Evolutionary conservation across 2,888 invertebrate genomes (phyloP), one percentile per base, ranked within the genome.

Genomic region (Lasioglossum zephyrum): DNA sequence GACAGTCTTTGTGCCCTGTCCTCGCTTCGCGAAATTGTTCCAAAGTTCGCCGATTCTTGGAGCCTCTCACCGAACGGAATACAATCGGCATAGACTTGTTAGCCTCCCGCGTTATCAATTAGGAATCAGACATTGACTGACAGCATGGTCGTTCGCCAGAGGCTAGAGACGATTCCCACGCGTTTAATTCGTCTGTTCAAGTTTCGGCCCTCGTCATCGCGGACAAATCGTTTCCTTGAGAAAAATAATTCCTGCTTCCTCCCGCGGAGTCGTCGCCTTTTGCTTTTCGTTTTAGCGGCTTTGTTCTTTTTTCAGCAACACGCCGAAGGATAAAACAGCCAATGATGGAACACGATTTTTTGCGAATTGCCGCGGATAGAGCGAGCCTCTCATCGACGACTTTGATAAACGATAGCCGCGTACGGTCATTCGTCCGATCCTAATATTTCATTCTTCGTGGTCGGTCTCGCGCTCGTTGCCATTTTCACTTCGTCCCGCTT

Each of bases 121-220:
- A 79, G 16, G 9, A 53, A 49, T 41, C n/a, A 44, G 41, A 41
- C 41, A 13, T 70, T 44, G n/a, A 70, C n/a, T 11, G 74, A 86
- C 49, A 87, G 63, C 63, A 85, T 4, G 89, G 85, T 5, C 87
- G 31, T 79, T 69, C 87, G 89, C 66, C 85, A 72, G 60, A 57
- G 41, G 73, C 53, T 44, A 79, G 39, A 16, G 31, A n/a, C 2
- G 31, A 47, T 74, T 78, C 84, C 63, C 73, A 49, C 16, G 49
- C 44, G 26, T 73, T 78, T 72, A 74, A 70, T 75, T 73, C n/a
- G 36, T 70, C 26, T 69, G 31, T 74, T 22, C 18, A 5, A 49
- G 66, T 41, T 69, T 47, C 36, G 49, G 49, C 41, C 77, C 47
- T n/a, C 22, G 36, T 82, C 82, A 72, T 57, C 73, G 63, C 60